Percentiles rank a stretch among this genome's conserved stretches.
phyloP scores from a whole-genome alignment of 2,888 invertebrate species.

The Volucella zonaria region DNA sequence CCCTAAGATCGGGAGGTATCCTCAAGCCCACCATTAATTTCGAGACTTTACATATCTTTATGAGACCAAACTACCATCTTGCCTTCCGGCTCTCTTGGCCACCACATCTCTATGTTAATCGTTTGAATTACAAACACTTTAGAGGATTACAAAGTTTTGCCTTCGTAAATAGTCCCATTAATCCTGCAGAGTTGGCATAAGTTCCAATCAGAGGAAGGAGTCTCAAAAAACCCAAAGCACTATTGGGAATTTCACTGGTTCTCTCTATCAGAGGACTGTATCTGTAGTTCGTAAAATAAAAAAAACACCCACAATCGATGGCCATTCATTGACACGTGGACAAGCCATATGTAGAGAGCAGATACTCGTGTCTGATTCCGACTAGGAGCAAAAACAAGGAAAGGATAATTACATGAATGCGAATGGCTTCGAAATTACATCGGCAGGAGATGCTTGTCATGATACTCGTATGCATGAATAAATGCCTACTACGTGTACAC shows the following conservation, averaged over 20 bases:
- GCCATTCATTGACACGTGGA: background rate
- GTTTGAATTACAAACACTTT: constrained; percentile 22
- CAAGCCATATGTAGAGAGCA: background rate
- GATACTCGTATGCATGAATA: too few relatives aligned
- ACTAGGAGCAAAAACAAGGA: background rate
- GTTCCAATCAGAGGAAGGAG: background rate
- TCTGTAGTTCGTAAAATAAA: too few relatives aligned
- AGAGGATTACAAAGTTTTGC: constrained; percentile 10
- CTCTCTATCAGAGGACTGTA: too few relatives aligned
- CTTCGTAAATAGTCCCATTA: background rate
- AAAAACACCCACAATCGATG: too few relatives aligned
- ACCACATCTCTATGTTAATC: background rate
- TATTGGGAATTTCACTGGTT: too few relatives aligned
- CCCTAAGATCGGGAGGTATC: background rate
- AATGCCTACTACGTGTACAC: too few relatives aligned
- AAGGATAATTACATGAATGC: constrained; percentile 3
- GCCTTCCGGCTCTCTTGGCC: background rate
- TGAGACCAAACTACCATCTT: background rate
- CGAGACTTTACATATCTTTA: too few relatives aligned
- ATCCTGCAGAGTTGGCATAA: constrained; percentile 10
- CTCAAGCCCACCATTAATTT: background rate
- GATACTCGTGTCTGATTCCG: background rate
- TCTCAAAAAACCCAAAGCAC: background rate
- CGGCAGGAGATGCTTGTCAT: too few relatives aligned
- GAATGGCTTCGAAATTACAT: background rate